A percentile compares a stretch with the other conserved stretches of the same genome.
Evolutionary conservation across 2,888 invertebrate genomes (phyloP).

Genomic region (Nymphalis urticae): DNA sequence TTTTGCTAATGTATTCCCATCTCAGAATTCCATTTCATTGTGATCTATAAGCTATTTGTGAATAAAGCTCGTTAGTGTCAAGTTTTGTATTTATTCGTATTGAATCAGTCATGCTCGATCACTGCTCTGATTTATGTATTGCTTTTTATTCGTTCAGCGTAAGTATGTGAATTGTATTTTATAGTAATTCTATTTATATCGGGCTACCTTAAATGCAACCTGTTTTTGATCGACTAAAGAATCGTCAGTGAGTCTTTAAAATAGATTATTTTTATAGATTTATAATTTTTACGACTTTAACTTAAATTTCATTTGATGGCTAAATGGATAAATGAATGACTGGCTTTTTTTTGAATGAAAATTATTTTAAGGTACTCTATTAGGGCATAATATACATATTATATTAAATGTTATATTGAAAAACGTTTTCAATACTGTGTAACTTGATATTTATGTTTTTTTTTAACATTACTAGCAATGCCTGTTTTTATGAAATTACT

Average conservation of each 20-base stretch:
- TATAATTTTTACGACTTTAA: no score
- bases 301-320: no score
- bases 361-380: no score
- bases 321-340: no score
- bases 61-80: constrained; percentile 74
- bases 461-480: no score
- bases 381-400: no score
- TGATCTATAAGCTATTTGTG: constrained; percentile 54
- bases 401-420: no score
- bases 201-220: constrained; percentile 1
- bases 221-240: constrained; percentile 1
- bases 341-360: no score
- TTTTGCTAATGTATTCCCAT: constrained; percentile 27
- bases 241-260: not conserved
- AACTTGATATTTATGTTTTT: no score
- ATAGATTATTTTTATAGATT: no score
- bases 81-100: constrained; percentile 62
- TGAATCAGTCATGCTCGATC: constrained; percentile 69
- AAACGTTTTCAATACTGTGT: no score
- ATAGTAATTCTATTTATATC: constrained; percentile 1
- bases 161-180: not conserved
- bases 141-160: constrained; percentile 18
- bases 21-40: constrained; percentile 23
- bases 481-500: no score
- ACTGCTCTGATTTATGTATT: constrained; percentile 58